phyloP scores from a whole-genome alignment of 2,888 invertebrate genomes.

The Enoplolaimus lenunculus region DNA sequence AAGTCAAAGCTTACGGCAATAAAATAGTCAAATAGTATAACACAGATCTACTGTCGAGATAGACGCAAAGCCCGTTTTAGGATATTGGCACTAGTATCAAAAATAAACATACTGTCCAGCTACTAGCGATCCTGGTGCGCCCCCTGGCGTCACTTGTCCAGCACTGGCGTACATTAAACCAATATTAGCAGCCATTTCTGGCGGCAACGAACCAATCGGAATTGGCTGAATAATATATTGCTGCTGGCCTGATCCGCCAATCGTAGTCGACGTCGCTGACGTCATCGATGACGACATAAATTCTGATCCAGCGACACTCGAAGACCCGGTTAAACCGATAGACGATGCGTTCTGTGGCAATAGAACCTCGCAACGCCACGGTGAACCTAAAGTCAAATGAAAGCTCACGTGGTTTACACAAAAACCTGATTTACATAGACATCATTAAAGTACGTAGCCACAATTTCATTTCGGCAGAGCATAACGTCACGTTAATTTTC shows the following conservation, averaged over 20 bases:
- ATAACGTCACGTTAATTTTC: too few species aligned
- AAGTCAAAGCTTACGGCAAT: too few species aligned
- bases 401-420: background rate
- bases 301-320: background rate
- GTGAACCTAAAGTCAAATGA: conserved; percentile 33
- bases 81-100: too few species aligned
- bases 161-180: background rate
- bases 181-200: background rate
- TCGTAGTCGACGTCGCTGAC: background rate
- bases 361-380: conserved; percentile 32
- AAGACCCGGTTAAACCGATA: background rate
- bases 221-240: background rate
- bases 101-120: background rate
- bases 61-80: too few species aligned
- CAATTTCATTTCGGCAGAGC: too few species aligned
- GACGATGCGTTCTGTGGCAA: conserved; percentile 6
- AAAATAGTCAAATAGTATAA: too few species aligned
- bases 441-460: too few species aligned
- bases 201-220: background rate
- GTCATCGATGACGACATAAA: background rate
- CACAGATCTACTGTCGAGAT: too few species aligned
- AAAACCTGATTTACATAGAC: too few species aligned
- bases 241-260: background rate
- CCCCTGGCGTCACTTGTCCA: background rate
- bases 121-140: background rate